These are phyloP conservation scores for Drosophila gaucha DNA, from an alignment of 2,888 invertebrate species.

Conservation along the genomic window DNA sequence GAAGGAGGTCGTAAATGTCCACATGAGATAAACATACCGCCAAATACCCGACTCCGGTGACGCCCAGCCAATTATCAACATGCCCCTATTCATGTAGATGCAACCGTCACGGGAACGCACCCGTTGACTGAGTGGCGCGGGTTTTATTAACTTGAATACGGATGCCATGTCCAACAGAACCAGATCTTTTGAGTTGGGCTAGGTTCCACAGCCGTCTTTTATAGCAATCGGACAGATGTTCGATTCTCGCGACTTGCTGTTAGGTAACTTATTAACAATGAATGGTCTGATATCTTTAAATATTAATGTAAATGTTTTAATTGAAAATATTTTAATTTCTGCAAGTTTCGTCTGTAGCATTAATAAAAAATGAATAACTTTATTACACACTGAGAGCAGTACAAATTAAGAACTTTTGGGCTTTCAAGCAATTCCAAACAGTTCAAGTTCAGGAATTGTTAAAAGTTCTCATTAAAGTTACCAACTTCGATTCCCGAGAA, in stretches of 20 bases:
- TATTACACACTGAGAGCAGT: slow-evolving; percentile 1
- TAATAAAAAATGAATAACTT: background rate
- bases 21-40: slow-evolving; percentile 53
- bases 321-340: background rate
- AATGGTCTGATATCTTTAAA: slow-evolving; percentile 3
- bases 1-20: slow-evolving; percentile 37
- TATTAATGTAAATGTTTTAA: slow-evolving; percentile 8
- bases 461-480: too few species aligned
- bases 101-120: slow-evolving; percentile 49
- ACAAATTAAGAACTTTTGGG: background rate
- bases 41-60: slow-evolving; percentile 42
- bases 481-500: too few species aligned
- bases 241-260: slow-evolving; percentile 35
- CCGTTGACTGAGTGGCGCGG: slow-evolving; percentile 45
- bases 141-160: slow-evolving; percentile 45
- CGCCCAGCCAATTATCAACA: slow-evolving; percentile 59
- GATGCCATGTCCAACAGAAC: slow-evolving; percentile 7
- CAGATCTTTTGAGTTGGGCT: background rate
- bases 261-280: slow-evolving; percentile 29
- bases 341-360: background rate
- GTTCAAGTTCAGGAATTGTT: too few species aligned
- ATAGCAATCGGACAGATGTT: slow-evolving; percentile 40
- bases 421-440: too few species aligned
- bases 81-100: slow-evolving; percentile 46
- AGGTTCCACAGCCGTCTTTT: slow-evolving; percentile 8